phyloP scores from a whole-genome alignment of 1,140 invertebrate genomes.

The Pomacea maculata region DNA sequence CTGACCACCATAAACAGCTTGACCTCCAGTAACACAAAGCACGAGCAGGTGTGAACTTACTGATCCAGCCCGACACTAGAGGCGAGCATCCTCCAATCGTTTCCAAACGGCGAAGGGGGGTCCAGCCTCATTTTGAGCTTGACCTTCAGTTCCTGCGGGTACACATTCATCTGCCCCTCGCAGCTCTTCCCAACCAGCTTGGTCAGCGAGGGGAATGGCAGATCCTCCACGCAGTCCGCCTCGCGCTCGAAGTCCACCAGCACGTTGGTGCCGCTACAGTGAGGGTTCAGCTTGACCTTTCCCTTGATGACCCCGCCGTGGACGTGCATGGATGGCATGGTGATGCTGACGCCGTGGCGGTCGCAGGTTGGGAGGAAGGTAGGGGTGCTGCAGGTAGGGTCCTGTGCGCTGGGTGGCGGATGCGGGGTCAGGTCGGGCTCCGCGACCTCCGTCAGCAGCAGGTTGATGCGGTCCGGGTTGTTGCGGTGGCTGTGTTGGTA shows the following conservation, averaged over 20 bases:
- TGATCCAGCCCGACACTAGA: constrained; percentile 17
- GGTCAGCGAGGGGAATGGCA: not conserved
- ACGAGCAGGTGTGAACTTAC: not conserved
- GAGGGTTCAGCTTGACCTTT: not conserved
- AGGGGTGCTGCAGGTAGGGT: not conserved
- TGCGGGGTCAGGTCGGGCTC: not conserved
- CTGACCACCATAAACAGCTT: not conserved
- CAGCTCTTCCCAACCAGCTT: too few relatives aligned
- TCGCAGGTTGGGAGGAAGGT: not conserved
- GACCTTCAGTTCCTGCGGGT: constrained; percentile 33
- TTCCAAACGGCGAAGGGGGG: constrained; percentile 6
- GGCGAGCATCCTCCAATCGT: constrained; percentile 25
- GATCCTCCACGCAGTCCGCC: not conserved
- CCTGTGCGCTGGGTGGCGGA: not conserved
- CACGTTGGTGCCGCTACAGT: not conserved
- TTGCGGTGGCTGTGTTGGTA: constrained; percentile 39
- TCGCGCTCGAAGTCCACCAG: constrained; percentile 15
- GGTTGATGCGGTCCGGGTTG: constrained; percentile 15
- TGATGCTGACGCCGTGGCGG: constrained; percentile 5
- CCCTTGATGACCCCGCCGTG: not conserved
- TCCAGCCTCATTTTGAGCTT: constrained; percentile 33
- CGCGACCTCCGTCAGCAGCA: not conserved
- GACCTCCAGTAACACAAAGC: not conserved
- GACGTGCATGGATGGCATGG: not conserved
- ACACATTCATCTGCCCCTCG: not conserved